Percentiles rank a stretch among this genome's conserved stretches.
phyloP scores from a whole-genome alignment of 1,140 invertebrate species.

The Papilio xuthus region DNA sequence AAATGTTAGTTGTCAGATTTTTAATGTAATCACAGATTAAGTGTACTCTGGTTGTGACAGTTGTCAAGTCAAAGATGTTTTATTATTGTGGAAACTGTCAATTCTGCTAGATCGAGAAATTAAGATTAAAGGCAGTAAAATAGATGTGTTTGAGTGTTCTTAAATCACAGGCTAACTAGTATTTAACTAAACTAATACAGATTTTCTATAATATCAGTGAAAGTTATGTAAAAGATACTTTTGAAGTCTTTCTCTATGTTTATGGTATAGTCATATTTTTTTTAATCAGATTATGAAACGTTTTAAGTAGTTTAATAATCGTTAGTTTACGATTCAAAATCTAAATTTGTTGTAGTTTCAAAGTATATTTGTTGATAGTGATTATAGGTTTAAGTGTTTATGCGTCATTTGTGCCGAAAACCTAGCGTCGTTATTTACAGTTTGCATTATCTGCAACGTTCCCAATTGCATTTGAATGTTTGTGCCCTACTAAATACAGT shows the following conservation, averaged over 20 bases:
- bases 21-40: not conserved
- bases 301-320: not conserved
- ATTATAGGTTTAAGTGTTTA: not conserved
- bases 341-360: not conserved
- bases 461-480: slow-evolving; percentile 38
- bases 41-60: slow-evolving; percentile 1
- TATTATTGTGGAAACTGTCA: slow-evolving; percentile 15
- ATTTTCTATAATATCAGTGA: too few species aligned
- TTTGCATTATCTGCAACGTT: slow-evolving; percentile 38
- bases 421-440: slow-evolving; percentile 36
- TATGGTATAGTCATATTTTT: not conserved
- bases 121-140: not conserved
- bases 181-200: too few species aligned
- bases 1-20: not conserved
- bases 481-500: slow-evolving; percentile 36
- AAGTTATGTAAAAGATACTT: too few species aligned
- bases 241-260: too few species aligned
- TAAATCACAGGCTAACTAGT: too few species aligned
- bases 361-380: slow-evolving; percentile 25
- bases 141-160: too few species aligned
- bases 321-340: slow-evolving; percentile 8
- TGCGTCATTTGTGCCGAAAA: slow-evolving; percentile 34
- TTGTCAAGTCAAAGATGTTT: not conserved
- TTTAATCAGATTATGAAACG: not conserved
- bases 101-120: not conserved